phyloP scores from a whole-genome alignment of 2,888 invertebrate species.

The Drosophila setosimentum region DNA sequence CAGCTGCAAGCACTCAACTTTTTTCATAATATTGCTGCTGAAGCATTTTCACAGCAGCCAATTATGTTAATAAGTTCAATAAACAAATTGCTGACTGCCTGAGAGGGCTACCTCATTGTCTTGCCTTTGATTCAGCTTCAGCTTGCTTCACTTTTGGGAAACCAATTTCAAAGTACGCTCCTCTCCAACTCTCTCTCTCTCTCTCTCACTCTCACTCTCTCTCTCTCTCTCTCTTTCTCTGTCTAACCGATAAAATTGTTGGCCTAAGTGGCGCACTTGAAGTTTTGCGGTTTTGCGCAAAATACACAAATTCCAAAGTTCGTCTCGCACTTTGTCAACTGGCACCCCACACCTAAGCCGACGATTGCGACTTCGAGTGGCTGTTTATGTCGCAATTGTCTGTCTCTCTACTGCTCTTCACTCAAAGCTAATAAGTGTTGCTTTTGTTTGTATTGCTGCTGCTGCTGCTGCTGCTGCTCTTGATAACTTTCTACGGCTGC shows the following conservation, averaged over 20 bases:
- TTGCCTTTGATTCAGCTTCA: conserved; percentile 37
- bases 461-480: conserved; percentile 19
- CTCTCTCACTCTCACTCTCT: background rate
- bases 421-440: conserved; percentile 60
- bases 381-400: conserved; percentile 72
- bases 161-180: conserved; percentile 40
- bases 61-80: conserved; percentile 77
- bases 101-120: conserved; percentile 23
- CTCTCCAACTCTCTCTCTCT: background rate
- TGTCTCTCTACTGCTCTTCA: conserved; percentile 48
- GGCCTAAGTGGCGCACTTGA: conserved; percentile 63
- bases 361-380: conserved; percentile 48
- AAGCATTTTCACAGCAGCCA: conserved; percentile 54
- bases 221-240: background rate
- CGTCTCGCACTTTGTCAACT: conserved; percentile 66
- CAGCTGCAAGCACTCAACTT: conserved; percentile 58
- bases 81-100: conserved; percentile 50
- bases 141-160: conserved; percentile 36
- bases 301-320: conserved; percentile 72
- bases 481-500: conserved; percentile 39
- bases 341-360: conserved; percentile 21
- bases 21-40: conserved; percentile 48
- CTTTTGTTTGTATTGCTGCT: conserved; percentile 10
- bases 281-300: conserved; percentile 62
- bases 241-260: conserved; percentile 65